A percentile compares a stretch with the other conserved stretches of the same genome.
Evolutionary conservation across 1,140 invertebrate species (phyloP).

Genomic region (Brachionus rubens): DNA sequence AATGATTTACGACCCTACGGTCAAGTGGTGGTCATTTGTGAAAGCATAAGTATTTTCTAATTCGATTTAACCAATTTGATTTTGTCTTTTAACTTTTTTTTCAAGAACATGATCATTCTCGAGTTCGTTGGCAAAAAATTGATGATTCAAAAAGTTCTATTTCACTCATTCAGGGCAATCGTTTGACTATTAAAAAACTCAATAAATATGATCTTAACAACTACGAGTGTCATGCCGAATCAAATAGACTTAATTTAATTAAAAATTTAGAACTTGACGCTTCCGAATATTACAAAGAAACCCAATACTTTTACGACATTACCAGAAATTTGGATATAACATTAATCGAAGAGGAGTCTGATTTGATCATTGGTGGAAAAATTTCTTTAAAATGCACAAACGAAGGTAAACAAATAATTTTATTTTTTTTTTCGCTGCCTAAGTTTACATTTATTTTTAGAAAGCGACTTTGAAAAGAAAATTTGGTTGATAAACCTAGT

Average conservation of each 20-base stretch:
- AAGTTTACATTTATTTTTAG: not conserved
- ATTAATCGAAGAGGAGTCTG: not conserved
- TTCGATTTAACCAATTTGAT: not conserved
- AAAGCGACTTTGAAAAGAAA: conserved; percentile 15
- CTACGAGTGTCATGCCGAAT: conserved; percentile 10
- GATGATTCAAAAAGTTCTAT: conserved; percentile 10
- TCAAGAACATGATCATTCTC: not conserved
- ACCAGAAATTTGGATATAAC: not conserved
- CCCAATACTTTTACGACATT: conserved; percentile 5
- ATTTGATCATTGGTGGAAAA: conserved; percentile 12
- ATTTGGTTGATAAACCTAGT: not conserved
- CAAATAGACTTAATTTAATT: not conserved
- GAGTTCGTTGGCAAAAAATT: not conserved
- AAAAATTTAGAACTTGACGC: conserved; percentile 21
- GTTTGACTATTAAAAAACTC: conserved; percentile 15
- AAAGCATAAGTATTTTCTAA: not conserved
- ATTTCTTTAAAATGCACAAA: conserved; percentile 6
- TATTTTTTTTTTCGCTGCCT: no score
- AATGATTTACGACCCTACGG: conserved; percentile 11
- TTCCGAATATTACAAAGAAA: not conserved
- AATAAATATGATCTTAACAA: conserved; percentile 36
- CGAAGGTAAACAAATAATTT: conserved; percentile 15
- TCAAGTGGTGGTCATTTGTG: conserved; percentile 26
- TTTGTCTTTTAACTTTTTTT: not conserved
- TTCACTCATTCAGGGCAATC: not conserved